Evolutionary conservation across 2,888 invertebrate species (phyloP), one percentile per base, ranked within the genome.

Genomic region (Amblyjoppa fuscipennis): DNA sequence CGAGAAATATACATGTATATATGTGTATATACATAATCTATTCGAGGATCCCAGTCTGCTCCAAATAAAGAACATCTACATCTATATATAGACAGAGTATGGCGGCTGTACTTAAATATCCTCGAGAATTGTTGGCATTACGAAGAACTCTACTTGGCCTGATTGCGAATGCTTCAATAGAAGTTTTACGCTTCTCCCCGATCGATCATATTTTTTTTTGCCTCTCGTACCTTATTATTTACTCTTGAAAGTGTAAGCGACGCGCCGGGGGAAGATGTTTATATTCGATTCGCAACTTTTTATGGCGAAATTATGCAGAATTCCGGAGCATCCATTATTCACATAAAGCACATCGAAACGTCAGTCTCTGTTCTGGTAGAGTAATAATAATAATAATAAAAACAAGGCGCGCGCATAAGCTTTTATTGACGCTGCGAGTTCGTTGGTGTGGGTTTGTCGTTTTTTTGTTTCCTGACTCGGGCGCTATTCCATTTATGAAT

Each of bases 91-190:
- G 25, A 34, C 9, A 3, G 20, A 9, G 49, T 45, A 51, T 59
- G 31, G 53, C 49, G 53, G 31, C 68, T 31, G 68, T 80, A 80
- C 75, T 81, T 84, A 77, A 70, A 81, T 75, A 74, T 70, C 73
- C 77, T 81, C 69, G 81, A 77, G 77, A 82, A 78, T 81, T 59
- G 53, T 75, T 74, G 77, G 77, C 77, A 78, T 81, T 81, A 74
- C 70, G 77, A 75, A 78, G 68, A 68, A 45, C 45, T 45, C 73
- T 78, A 81, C 81, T 82, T 78, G 85, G 74, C 85, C 85, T 79
- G 64, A 78, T 85, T 85, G 53, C 53, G 25, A 69, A 61, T 61
- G 20, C 80, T 76, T 76, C 70, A 56, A 75, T 75, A 56, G 16
- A 38, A 69, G 70, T 70, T 84, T 49, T 75, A 64, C 70, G 73